phyloP scores from a whole-genome alignment of 2,888 invertebrate species.

The Cremastinae sp. region DNA sequence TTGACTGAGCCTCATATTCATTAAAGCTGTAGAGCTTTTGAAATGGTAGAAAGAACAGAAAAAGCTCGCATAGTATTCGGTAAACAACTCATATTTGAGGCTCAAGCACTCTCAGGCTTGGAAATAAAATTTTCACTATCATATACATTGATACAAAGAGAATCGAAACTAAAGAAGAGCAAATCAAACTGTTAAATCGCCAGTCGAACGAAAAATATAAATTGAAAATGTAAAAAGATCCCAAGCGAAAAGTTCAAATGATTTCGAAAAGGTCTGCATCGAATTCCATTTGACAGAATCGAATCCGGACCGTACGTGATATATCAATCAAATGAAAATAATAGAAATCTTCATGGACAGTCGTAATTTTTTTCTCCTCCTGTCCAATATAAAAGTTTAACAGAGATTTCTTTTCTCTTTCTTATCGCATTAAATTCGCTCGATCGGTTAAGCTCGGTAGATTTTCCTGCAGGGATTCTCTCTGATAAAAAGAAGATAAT shows the following conservation, averaged over 20 bases:
- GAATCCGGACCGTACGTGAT: too few species aligned
- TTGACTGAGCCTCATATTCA: slow-evolving; percentile 2
- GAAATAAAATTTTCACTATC: background rate
- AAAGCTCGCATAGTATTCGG: background rate
- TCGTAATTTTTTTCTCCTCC: background rate
- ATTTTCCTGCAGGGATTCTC: slow-evolving; percentile 31
- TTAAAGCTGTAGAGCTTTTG: background rate
- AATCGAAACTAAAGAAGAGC: too few species aligned
- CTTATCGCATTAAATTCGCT: slow-evolving; percentile 15
- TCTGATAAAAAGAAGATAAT: slow-evolving; percentile 50
- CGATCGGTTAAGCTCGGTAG: slow-evolving; percentile 16
- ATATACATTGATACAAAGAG: background rate
- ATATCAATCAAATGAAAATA: too few species aligned
- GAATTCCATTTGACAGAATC: too few species aligned
- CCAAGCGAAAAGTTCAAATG: too few species aligned
- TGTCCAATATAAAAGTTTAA: background rate
- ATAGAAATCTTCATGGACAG: too few species aligned
- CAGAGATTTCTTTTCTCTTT: background rate
- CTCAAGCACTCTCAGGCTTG: slow-evolving; percentile 17
- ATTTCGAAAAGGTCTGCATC: too few species aligned
- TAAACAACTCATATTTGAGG: background rate
- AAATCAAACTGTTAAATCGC: too few species aligned
- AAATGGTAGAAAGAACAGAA: background rate
- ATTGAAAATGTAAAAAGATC: too few species aligned
- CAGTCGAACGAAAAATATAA: too few species aligned